Percentiles rank a stretch among this genome's conserved stretches.
Conservation (phyloP, 2,888 invertebrate genomes). For the Diaprepes abbreviatus region DNA sequence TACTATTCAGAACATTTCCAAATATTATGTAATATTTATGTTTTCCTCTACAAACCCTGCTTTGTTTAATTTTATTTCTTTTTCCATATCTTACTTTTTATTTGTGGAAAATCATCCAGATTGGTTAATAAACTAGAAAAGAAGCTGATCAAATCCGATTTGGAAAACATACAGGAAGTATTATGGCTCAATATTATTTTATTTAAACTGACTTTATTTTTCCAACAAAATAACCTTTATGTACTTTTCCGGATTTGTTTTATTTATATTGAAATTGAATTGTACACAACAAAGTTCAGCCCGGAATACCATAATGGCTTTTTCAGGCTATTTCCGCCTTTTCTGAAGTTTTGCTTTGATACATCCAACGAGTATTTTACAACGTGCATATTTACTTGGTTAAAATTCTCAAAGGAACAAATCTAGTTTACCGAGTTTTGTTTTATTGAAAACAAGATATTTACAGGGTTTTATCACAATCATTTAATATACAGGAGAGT, state of each 20-base stretch:
- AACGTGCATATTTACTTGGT: not conserved
- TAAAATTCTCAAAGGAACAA: not conserved
- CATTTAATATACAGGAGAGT: too few relatives aligned
- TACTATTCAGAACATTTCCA: too few relatives aligned
- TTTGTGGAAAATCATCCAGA: not conserved
- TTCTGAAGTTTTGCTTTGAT: constrained; percentile 4
- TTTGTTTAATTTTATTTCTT: too few relatives aligned
- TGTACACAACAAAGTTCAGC: constrained; percentile 24
- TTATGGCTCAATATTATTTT: constrained; percentile 22
- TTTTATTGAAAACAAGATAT: too few relatives aligned
- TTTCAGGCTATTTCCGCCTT: constrained; percentile 20
- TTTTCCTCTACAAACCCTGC: too few relatives aligned
- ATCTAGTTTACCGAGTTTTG: too few relatives aligned
- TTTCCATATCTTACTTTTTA: too few relatives aligned
- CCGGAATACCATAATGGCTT: constrained; percentile 2
- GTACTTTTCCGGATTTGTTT: constrained; percentile 34
- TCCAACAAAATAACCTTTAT: constrained; percentile 16
- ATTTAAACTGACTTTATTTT: constrained; percentile 19
- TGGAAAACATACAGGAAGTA: constrained; percentile 19
- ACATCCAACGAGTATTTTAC: not conserved
- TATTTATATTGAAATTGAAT: constrained; percentile 40
- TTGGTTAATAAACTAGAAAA: constrained; percentile 18
- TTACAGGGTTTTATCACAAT: too few relatives aligned
- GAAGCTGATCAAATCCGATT: constrained; percentile 8
- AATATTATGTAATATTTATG: too few relatives aligned